phyloP scores from a whole-genome alignment of 2,797 vertebrate genomes.

The Pogoniulus pusillus region DNA sequence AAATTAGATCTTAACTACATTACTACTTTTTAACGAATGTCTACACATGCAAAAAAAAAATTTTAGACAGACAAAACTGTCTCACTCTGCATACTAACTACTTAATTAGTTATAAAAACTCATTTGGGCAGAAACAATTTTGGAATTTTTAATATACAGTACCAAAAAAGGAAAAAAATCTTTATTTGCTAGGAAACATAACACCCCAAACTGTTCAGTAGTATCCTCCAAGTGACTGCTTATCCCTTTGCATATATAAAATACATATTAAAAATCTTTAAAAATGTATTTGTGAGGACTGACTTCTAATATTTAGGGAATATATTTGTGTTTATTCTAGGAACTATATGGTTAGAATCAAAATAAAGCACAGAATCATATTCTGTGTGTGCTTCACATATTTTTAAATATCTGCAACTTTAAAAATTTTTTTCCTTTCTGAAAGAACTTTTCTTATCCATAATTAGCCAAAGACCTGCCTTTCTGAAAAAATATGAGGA shows the following conservation, averaged over 20 bases:
- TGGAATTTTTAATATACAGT: background rate
- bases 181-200: background rate
- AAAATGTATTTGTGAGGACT: background rate
- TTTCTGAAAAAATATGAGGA: background rate
- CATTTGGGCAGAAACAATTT: slow-evolving; percentile 28
- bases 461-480: background rate
- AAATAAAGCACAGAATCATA: background rate
- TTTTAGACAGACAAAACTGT: slow-evolving; percentile 27
- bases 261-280: background rate
- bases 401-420: background rate
- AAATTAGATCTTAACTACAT: background rate
- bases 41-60: slow-evolving; percentile 11
- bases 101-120: slow-evolving; percentile 53
- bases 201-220: background rate
- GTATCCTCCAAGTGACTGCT: background rate
- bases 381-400: background rate
- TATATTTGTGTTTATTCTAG: background rate
- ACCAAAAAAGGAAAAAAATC: background rate
- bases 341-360: background rate
- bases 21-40: slow-evolving; percentile 47
- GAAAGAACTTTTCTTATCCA: background rate
- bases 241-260: background rate
- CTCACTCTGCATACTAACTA: slow-evolving; percentile 43
- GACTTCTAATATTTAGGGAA: background rate
- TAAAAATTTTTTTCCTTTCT: background rate